Base-by-base conservation (phyloP, 2,888 invertebrate species). In the Agriopis marginaria region DNA sequence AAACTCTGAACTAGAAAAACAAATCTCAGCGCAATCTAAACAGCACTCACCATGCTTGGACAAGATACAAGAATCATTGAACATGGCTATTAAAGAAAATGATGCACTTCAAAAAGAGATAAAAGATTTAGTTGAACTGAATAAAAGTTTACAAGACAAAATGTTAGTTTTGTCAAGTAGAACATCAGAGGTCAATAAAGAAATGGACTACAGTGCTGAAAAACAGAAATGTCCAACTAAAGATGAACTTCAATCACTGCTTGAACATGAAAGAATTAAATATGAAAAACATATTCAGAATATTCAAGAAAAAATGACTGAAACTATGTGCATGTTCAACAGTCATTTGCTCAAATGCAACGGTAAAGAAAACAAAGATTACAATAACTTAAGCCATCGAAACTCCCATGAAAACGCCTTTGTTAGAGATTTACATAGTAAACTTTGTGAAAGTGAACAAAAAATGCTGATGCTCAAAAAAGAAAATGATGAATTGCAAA, bases 1-100 rank as follows among this genome's bases (percentile, higher is more conserved):
- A 81, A 93, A 92, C 79, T 76, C 82, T 95, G 89, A 95, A 94
- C 82, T 95, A 95, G 82, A 96, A 95, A 75, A 89, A 95, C 78
- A 96, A 95, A 72, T 97, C 95, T 95, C 82, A 64, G 76, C 91
- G 55, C 73, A 76, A 53, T 76, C 76, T 63, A 82, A 79, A 76
- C 79, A 78, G 55, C 78, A 67, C 56, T 81, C 71, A 68, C 75
- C 81, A 64, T 75, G 71, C 70, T 40, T 72, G 11, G 75, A 71
- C 66, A 83, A 83, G 67, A 61, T 82, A 50, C 88, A 89, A 69
- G 86, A 89, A 71, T 83, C 86, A 23, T 77, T 91, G 47, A 85
- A 81, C 72, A 65, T 79, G 60, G 78, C 85, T 54, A 74, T 83
- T 55, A 89, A 89, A 83, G 85, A 90, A 85, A 95, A 93, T 82